Evolutionary conservation across 1,140 invertebrate genomes (phyloP).

Genomic region (Chrysopa pallens): DNA sequence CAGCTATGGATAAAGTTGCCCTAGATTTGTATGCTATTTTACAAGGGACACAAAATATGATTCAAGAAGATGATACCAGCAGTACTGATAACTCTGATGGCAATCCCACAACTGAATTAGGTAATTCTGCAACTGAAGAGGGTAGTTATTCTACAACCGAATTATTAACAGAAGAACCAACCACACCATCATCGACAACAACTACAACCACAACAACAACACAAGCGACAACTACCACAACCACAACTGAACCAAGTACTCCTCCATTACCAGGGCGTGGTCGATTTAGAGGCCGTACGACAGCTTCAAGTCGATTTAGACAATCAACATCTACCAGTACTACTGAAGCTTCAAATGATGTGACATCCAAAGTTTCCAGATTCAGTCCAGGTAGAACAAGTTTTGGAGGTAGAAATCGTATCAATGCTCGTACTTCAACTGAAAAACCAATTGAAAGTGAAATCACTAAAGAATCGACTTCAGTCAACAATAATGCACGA

Average conservation of each 20-base stretch:
- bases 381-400: constrained; percentile 12
- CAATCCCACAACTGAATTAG: constrained; percentile 14
- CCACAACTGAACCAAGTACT: constrained; percentile 32
- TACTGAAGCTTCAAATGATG: constrained; percentile 11
- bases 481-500: constrained; percentile 18
- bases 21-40: constrained; percentile 61
- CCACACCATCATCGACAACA: constrained; percentile 35
- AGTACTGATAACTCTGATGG: neutral
- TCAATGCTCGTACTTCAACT: constrained; percentile 11
- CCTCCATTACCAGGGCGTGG: constrained; percentile 26
- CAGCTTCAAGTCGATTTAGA: constrained; percentile 2
- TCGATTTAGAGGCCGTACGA: constrained; percentile 4
- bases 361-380: constrained; percentile 13
- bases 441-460: constrained; percentile 17
- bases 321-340: constrained; percentile 5
- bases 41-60: constrained; percentile 51
- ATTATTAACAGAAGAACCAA: constrained; percentile 23
- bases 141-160: constrained; percentile 20
- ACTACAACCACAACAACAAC: constrained; percentile 33
- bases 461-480: constrained; percentile 22
- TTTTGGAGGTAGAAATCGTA: constrained; percentile 11
- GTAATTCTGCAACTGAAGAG: constrained; percentile 17
- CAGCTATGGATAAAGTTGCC: constrained; percentile 61
- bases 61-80: constrained; percentile 23
- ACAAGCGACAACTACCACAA: constrained; percentile 27